These are phyloP conservation scores for Lanistes nyassanus DNA, from an alignment of 1,140 invertebrate species.

Conservation along the genomic window DNA sequence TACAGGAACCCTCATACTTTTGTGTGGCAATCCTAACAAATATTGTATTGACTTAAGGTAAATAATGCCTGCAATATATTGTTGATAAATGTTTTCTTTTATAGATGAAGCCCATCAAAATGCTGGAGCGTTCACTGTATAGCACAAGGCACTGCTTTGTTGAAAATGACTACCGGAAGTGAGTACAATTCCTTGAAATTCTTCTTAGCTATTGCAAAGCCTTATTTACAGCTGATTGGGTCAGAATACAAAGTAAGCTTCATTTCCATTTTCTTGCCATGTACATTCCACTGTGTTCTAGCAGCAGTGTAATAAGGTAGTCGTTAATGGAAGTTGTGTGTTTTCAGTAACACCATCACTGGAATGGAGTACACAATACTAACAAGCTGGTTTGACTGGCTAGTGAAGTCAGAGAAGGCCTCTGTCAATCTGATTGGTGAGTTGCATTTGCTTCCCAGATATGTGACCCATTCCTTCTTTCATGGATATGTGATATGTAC, in stretches of 20 bases:
- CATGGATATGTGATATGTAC: too few species aligned
- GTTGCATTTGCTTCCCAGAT: constrained; percentile 17
- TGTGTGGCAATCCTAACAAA: too few species aligned
- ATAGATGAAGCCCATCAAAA: constrained; percentile 59
- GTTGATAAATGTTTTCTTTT: constrained; percentile 15
- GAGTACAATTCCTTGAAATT: constrained; percentile 31
- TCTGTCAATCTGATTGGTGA: constrained; percentile 86
- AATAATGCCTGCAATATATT: too few species aligned
- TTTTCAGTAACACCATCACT: constrained; percentile 69
- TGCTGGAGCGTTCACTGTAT: constrained; percentile 62
- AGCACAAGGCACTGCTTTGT: constrained; percentile 64
- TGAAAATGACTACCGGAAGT: constrained; percentile 59
- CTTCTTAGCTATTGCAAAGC: too few species aligned
- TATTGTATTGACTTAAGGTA: too few species aligned
- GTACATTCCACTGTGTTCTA: too few species aligned
- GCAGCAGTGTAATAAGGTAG: too few species aligned
- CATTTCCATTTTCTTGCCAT: too few species aligned
- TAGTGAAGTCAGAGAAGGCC: constrained; percentile 77
- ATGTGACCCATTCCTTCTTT: too few species aligned
- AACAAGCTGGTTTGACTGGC: constrained; percentile 87
- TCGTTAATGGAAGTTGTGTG: constrained; percentile 4
- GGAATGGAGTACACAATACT: constrained; percentile 77
- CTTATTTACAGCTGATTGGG: too few species aligned
- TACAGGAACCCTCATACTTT: too few species aligned
- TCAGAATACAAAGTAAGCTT: too few species aligned